Percentiles rank a stretch among this genome's conserved stretches.
Conservation (phyloP, 2,797 vertebrate species). For the Falco naumanni region DNA sequence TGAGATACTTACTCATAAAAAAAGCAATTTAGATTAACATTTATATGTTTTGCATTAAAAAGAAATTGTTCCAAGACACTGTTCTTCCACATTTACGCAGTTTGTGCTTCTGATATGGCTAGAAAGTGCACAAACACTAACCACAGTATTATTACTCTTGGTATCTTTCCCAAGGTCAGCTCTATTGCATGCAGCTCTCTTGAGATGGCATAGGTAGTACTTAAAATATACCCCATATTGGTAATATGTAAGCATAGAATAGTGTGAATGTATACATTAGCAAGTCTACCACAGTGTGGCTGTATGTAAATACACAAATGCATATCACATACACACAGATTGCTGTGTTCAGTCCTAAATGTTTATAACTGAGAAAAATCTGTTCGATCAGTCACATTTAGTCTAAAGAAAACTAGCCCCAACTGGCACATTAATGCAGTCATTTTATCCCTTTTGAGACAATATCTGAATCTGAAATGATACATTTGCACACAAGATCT, state of each 20-base stretch:
- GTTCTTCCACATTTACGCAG: neutral
- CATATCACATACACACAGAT: neutral
- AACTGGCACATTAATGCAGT: slow-evolving; percentile 1
- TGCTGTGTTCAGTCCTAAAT: neutral
- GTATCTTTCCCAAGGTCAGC: neutral
- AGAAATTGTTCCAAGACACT: neutral
- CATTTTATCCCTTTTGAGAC: neutral
- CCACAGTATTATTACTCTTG: neutral
- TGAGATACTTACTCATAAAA: neutral
- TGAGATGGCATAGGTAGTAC: neutral
- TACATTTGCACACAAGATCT: neutral
- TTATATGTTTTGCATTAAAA: neutral
- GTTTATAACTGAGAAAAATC: neutral
- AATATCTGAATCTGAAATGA: neutral
- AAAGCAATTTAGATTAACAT: neutral
- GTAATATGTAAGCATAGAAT: neutral
- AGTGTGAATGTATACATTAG: neutral
- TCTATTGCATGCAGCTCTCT: neutral
- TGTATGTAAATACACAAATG: neutral
- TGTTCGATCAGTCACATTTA: neutral
- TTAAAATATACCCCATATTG: neutral
- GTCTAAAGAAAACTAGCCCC: slow-evolving; percentile 1
- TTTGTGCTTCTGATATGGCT: neutral
- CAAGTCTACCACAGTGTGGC: neutral
- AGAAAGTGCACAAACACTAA: neutral